Base-by-base conservation (phyloP, 2,797 vertebrate genomes). In the Lepidocolaptes lacrymiger region DNA sequence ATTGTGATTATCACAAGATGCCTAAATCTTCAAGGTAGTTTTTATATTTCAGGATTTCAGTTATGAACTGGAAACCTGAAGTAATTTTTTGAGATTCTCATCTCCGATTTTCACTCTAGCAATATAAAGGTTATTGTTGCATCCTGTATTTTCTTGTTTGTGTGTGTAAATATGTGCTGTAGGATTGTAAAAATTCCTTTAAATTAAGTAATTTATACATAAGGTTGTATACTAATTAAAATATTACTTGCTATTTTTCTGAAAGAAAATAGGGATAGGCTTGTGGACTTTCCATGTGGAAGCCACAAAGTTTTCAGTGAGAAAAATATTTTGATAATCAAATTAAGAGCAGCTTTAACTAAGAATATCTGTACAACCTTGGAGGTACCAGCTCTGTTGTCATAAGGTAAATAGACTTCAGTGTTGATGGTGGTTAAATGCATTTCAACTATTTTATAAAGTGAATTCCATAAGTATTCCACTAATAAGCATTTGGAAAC, bases 291-390 rank as follows among this genome's bases (percentile, higher is more conserved):
- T 63, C 13, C 7, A 51, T 69, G 14, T 37, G 52, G 15, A 77
- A 74, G 16, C 8, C 7, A 46, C 11, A 28, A 13, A 14, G 4
- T 24, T 58, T 69, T 59, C 58, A 39, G 21, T 54, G 22, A 63
- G 28, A 91, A 74, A 79, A 76, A 36, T 62, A 52, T 41, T 85
- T 23, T 82, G 61, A 64, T 61, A 82, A 58, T 10, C 8, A 30
- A 51, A 54, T 77, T 66, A 37, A 73, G 88, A 34, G 7, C 8
- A 62, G 1, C 4, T 82, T 63, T 36, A 68, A 66, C 12, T 62
- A 56, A 96, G 91, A 81, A 97, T 96, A 72, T 97, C 98, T 87
- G 95, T 97, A 56, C 97, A 91, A 81, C 98, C 97, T 98, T 97
- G 98, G 87, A 98, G 96, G 7, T 73, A 51, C 32, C 17, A 67